These are phyloP conservation scores for Yponomeuta evonymella DNA, from an alignment of 2,888 invertebrate genomes.

Conservation along the genomic window DNA sequence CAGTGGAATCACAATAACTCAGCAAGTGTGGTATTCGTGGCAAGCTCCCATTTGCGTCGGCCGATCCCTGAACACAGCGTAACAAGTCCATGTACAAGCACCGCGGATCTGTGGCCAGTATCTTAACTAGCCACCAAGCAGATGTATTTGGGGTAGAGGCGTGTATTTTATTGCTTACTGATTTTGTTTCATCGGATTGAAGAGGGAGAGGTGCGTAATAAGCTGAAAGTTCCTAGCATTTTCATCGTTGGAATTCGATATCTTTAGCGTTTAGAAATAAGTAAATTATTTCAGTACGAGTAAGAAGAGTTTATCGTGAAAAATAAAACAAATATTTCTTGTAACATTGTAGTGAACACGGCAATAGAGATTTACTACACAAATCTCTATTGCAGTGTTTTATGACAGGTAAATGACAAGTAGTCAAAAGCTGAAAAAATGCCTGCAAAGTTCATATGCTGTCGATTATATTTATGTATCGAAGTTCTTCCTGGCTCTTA, in stretches of 20 bases:
- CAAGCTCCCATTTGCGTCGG: conserved; percentile 39
- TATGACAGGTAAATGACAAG: too few relatives aligned
- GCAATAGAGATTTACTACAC: too few relatives aligned
- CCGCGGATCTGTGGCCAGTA: background rate
- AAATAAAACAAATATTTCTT: too few relatives aligned
- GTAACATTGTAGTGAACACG: too few relatives aligned
- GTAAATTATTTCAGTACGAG: too few relatives aligned
- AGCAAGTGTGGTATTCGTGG: conserved; percentile 37
- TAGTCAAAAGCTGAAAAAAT: too few relatives aligned
- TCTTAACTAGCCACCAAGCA: conserved; percentile 2
- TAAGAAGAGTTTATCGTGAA: too few relatives aligned
- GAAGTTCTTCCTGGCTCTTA: background rate
- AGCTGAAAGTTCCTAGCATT: background rate
- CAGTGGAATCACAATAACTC: conserved; percentile 30
- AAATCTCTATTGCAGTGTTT: too few relatives aligned
- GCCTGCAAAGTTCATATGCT: too few relatives aligned
- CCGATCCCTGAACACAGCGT: conserved; percentile 28
- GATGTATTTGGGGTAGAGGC: conserved; percentile 2
- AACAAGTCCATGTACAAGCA: conserved; percentile 6
- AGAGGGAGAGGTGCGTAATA: background rate
- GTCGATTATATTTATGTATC: too few relatives aligned
- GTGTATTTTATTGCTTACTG: background rate
- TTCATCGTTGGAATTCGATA: too few relatives aligned
- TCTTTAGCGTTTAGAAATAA: too few relatives aligned
- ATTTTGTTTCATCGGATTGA: background rate